Conservation (phyloP, 2,797 vertebrate genomes). For the Molossus molossus region DNA sequence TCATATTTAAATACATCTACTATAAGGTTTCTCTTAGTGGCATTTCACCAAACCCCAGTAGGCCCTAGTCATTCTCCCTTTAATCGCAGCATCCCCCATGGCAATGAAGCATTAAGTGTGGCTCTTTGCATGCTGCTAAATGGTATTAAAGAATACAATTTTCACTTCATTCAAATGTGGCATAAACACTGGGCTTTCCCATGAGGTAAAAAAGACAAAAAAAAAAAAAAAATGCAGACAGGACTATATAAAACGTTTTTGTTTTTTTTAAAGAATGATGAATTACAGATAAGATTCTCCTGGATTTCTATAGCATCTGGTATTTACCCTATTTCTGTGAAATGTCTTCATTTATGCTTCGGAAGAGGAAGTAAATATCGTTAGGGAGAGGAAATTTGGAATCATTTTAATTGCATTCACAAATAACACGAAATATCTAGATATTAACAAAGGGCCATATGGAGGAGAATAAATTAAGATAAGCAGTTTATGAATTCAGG, state of each 20-base stretch:
- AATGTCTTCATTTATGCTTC: conserved; percentile 48
- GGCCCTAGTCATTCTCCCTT: neutral
- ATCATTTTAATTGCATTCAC: conserved; percentile 41
- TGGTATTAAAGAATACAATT: conserved; percentile 51
- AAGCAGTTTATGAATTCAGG: conserved; percentile 42
- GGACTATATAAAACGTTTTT: neutral
- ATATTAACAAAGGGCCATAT: neutral
- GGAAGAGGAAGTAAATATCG: neutral
- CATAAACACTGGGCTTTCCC: neutral
- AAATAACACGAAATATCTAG: conserved; percentile 24
- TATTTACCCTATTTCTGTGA: conserved; percentile 33
- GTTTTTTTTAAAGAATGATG: neutral
- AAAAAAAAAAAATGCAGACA: neutral
- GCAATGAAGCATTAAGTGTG: conserved; percentile 16
- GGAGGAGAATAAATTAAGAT: conserved; percentile 56
- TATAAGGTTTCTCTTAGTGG: neutral
- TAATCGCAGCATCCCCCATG: neutral
- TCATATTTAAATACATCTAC: neutral
- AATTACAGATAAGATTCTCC: neutral
- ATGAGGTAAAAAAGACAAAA: neutral
- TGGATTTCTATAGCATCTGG: conserved; percentile 9
- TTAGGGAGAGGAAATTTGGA: neutral
- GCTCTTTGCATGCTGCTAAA: neutral
- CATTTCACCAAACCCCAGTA: neutral
- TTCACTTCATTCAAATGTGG: conserved; percentile 48